These are phyloP conservation scores for Otocyon megalotis DNA, from an alignment of 2,113 vertebrate genomes.

Conservation along the genomic window DNA sequence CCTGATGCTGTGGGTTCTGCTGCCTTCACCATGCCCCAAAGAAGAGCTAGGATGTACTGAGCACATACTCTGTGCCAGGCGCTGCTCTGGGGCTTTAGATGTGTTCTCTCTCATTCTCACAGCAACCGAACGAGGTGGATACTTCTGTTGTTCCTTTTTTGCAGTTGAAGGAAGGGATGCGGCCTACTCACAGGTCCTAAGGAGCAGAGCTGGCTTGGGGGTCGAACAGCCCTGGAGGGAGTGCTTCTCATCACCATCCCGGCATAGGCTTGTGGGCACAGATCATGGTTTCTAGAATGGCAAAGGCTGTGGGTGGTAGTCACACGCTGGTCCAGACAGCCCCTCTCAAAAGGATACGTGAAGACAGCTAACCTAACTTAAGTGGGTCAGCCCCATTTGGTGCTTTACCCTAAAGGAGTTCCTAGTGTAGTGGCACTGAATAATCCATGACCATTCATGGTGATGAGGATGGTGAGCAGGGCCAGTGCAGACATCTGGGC, in stretches of 20 bases:
- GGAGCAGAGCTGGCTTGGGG: not conserved
- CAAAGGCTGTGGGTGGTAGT: not conserved
- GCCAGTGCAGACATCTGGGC: not conserved
- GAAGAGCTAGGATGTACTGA: not conserved
- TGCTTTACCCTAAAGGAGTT: not conserved
- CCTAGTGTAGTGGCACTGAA: not conserved
- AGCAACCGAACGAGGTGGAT: fast-evolving
- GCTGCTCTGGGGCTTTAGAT: not conserved
- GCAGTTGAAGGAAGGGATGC: not conserved
- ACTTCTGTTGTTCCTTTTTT: not conserved
- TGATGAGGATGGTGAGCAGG: not conserved
- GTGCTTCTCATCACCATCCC: not conserved
- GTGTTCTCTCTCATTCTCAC: not conserved
- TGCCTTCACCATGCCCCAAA: fast-evolving
- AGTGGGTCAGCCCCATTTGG: fast-evolving
- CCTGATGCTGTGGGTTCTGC: not conserved
- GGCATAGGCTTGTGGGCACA: not conserved
- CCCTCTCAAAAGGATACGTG: not conserved
- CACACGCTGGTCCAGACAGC: fast-evolving
- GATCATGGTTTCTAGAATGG: not conserved
- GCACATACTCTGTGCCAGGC: not conserved
- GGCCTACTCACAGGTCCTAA: not conserved
- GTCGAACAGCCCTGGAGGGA: not conserved
- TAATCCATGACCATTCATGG: fast-evolving
- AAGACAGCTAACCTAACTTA: fast-evolving